Base-by-base conservation (phyloP, 2,888 invertebrate genomes). In the Agonopterix arenella region DNA sequence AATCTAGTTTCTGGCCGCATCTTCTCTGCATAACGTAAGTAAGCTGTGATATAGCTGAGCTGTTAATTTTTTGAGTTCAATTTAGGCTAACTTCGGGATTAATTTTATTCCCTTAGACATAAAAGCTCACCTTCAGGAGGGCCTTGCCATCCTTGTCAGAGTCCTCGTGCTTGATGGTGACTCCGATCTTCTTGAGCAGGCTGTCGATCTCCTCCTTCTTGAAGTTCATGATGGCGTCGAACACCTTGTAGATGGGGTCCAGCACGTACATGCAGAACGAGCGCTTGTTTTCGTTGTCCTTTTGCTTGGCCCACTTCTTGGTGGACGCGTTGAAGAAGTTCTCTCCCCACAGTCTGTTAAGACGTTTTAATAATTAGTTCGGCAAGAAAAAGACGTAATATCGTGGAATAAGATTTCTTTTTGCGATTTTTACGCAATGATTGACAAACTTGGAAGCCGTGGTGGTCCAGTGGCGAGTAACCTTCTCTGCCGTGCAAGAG, bases 201-300 rank as follows among this genome's bases (percentile, higher is more conserved):
- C 91, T 92, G 47, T 96, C 94, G 54, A 96, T 96, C 77, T 98
- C 98, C 50, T 98, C 98, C 84, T 97, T 98, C 88, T 96, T 96
- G 92, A 96, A 96, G 90, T 96, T 96, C 97, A 97, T 98, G 85
- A 92, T 90, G 54, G 91, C 92, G 65, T 90, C 90, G 73, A 92
- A 91, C 80, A 96, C 96, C 92, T 98, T 98, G 92, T 98, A 99
- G 89, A 99, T 99, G 55, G 99, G 99, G 77, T 98, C 98, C 82
- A 99, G 90, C 70, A 99, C 97, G 89, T 99, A 99, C 95, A 98
- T 98, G 85, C 95, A 96, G 94, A 99, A 99, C 0, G 99, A 98
- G 68, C 99, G 95, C 85, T 97, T 97, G 92, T 97, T 96, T 55
- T 96, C 97, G 1, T 89, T 86, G 74, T 96, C 97, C 92, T 95